Evolutionary conservation across 2,113 vertebrate species (phyloP).

Genomic region (Chloropsis hardwickii): DNA sequence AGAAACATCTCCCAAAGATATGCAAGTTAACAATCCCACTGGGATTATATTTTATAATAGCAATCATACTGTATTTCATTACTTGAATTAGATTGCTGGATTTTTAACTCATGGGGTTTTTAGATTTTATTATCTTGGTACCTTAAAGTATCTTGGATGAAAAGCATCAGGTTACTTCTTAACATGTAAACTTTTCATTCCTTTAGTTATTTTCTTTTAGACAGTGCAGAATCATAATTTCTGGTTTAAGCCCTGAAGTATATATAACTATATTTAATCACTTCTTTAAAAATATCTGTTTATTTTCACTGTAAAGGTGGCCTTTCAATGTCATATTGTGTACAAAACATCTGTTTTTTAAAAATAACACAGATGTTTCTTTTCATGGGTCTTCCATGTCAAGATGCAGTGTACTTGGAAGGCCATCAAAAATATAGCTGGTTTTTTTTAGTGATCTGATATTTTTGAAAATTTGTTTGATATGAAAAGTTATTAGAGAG

Average conservation of each 20-base stretch:
- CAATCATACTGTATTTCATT: not conserved
- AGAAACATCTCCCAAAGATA: not conserved
- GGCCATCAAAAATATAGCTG: not conserved
- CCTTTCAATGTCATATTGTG: not conserved
- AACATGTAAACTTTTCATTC: constrained; percentile 6
- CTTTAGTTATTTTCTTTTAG: not conserved
- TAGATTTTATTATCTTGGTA: constrained; percentile 12
- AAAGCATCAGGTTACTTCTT: constrained; percentile 23
- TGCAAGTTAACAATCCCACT: not conserved
- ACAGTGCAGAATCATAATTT: not conserved
- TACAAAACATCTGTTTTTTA: not conserved
- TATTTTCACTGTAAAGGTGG: not conserved
- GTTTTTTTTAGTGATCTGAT: not conserved
- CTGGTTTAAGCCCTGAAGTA: not conserved
- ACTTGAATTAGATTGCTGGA: not conserved
- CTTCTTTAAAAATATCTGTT: not conserved
- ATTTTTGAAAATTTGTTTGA: not conserved
- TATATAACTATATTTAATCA: not conserved
- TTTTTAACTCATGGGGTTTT: constrained; percentile 8
- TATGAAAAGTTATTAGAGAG: not conserved
- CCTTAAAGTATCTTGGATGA: not conserved
- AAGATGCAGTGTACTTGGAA: not conserved
- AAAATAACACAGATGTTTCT: not conserved
- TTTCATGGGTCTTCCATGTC: not conserved
- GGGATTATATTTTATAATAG: constrained; percentile 16